Conservation (phyloP, 2,797 vertebrate genomes). For the Lophotriccus pileatus region DNA sequence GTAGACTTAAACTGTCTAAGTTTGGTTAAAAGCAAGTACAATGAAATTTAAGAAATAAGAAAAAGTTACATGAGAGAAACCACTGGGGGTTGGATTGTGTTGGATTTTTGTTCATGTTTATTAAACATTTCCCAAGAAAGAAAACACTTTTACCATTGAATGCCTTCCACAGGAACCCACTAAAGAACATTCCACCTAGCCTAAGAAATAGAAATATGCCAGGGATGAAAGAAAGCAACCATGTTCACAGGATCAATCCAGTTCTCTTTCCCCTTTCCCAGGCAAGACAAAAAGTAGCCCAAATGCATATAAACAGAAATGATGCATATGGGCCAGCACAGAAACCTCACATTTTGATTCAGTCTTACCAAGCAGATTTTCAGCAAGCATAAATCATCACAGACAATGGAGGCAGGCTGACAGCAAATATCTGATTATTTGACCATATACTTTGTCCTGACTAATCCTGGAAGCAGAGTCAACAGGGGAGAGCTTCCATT, state of each 20-base stretch:
- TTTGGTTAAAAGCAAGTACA: slow-evolving; percentile 53
- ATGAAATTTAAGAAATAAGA: slow-evolving; percentile 17
- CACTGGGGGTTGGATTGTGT: slow-evolving; percentile 17
- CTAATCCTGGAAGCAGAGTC: neutral
- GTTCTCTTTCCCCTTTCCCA: neutral
- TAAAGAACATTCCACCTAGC: neutral
- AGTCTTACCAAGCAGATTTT: neutral
- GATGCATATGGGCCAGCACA: neutral
- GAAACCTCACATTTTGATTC: neutral
- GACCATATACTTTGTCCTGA: neutral
- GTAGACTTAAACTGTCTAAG: slow-evolving; percentile 10
- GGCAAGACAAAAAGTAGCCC: neutral
- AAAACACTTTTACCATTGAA: slow-evolving; percentile 35
- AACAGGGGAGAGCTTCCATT: neutral
- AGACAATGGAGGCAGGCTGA: neutral
- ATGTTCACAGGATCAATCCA: neutral
- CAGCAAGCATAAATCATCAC: neutral
- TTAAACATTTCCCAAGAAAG: slow-evolving; percentile 53
- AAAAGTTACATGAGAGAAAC: slow-evolving; percentile 33
- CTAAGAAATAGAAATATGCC: neutral
- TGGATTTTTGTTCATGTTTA: slow-evolving; percentile 39
- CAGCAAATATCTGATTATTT: neutral
- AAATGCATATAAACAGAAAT: neutral
- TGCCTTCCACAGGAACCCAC: slow-evolving; percentile 15
- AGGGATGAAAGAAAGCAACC: neutral